Conservation (phyloP, 2,797 vertebrate species). For the Xenentodon cancila region DNA sequence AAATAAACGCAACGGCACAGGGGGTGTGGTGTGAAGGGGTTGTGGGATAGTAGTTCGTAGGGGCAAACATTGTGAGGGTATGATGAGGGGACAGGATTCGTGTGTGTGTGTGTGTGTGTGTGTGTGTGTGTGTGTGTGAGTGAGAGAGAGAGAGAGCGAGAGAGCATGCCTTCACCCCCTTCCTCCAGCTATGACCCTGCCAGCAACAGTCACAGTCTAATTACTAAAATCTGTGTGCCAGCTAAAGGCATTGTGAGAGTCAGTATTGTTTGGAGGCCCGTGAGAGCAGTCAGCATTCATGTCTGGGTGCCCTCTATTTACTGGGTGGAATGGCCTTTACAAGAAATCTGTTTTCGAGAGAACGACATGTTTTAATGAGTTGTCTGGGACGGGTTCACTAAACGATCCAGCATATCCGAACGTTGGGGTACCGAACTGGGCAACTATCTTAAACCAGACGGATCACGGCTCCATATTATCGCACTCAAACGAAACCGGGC, state of each 20-base stretch:
- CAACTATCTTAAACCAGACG: slow-evolving; percentile 42
- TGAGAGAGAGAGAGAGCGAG: background rate
- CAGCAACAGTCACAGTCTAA: slow-evolving; percentile 83
- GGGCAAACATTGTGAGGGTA: slow-evolving; percentile 57
- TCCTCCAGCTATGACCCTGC: slow-evolving; percentile 68
- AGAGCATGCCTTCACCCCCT: slow-evolving; percentile 27
- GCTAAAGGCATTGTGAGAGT: slow-evolving; percentile 79
- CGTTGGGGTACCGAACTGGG: slow-evolving; percentile 39
- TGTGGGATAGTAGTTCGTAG: slow-evolving; percentile 62
- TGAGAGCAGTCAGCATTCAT: slow-evolving; percentile 75
- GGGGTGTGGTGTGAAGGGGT: slow-evolving; percentile 42
- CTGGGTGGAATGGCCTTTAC: slow-evolving; percentile 73
- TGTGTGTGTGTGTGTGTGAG: slow-evolving; percentile 9
- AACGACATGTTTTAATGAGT: slow-evolving; percentile 58
- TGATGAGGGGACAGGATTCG: slow-evolving; percentile 35
- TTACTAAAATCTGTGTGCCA: slow-evolving; percentile 80
- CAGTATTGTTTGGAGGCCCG: slow-evolving; percentile 74
- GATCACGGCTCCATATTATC: slow-evolving; percentile 28
- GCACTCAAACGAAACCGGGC: slow-evolving; percentile 1
- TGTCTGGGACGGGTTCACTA: slow-evolving; percentile 36
- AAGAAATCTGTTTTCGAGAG: slow-evolving; percentile 62
- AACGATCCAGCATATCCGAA: slow-evolving; percentile 61
- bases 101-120: slow-evolving; percentile 29
- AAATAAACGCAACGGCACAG: slow-evolving; percentile 71
- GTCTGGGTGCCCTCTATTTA: slow-evolving; percentile 71